These are phyloP conservation scores for Drosophila sordidula DNA, from an alignment of 2,888 invertebrate genomes.

Conservation along the genomic window DNA sequence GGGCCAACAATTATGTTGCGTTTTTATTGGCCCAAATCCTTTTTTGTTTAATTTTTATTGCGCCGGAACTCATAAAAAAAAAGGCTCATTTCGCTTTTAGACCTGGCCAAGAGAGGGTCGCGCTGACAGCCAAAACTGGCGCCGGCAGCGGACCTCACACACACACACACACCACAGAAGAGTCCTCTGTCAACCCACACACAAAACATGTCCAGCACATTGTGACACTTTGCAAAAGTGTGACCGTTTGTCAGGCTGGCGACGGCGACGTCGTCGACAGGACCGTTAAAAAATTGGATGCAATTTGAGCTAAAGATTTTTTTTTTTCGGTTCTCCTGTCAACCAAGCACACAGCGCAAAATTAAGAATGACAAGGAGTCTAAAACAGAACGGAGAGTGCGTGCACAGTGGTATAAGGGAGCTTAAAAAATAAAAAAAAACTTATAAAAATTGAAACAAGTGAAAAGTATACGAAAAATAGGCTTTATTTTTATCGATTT, in stretches of 20 bases:
- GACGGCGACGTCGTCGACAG: conserved; percentile 9
- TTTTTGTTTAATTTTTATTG: conserved; percentile 51
- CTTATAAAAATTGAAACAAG: too few relatives aligned
- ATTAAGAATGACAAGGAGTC: conserved; percentile 75
- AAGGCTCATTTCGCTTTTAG: conserved; percentile 20
- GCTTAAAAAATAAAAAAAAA: background rate
- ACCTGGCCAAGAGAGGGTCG: conserved; percentile 8
- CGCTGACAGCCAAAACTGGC: conserved; percentile 54
- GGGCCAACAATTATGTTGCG: conserved; percentile 49
- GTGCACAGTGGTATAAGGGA: conserved; percentile 44
- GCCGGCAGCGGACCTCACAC: background rate
- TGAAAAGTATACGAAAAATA: too few relatives aligned
- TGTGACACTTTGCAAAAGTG: conserved; percentile 71
- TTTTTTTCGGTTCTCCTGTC: conserved; percentile 40
- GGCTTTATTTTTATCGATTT: too few relatives aligned
- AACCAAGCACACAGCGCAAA: conserved; percentile 33
- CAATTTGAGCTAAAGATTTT: conserved; percentile 69
- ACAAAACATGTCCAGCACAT: conserved; percentile 48
- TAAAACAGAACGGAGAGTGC: conserved; percentile 24
- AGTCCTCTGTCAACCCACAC: conserved; percentile 25
- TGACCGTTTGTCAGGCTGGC: conserved; percentile 65
- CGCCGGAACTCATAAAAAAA: conserved; percentile 32
- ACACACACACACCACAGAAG: conserved; percentile 1
- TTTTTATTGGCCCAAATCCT: conserved; percentile 56
- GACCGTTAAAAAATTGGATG: conserved; percentile 65